Evolutionary conservation across 2,113 vertebrate species (phyloP).

Genomic region (Pagrus major): DNA sequence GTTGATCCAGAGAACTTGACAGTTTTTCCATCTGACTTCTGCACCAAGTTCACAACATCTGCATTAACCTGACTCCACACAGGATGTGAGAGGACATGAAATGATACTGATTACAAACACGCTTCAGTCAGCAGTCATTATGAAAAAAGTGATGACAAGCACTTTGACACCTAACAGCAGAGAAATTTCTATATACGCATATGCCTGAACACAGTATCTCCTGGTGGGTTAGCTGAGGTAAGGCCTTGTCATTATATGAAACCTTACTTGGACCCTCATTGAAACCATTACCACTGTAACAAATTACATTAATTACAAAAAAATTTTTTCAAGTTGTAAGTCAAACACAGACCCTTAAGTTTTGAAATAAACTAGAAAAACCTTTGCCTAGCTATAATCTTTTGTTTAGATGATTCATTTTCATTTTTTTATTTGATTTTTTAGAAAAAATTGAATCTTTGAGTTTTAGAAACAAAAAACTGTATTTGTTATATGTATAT

Average conservation of each 20-base stretch:
- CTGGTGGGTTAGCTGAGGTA: background rate
- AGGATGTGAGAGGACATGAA: background rate
- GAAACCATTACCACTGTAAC: background rate
- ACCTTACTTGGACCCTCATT: too few species aligned
- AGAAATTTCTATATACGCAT: background rate
- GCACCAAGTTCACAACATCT: conserved; percentile 87
- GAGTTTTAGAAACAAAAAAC: too few species aligned
- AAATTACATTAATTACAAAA: too few species aligned
- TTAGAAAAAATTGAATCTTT: too few species aligned
- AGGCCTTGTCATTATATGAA: background rate
- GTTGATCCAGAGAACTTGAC: conserved; percentile 76
- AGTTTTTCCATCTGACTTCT: conserved; percentile 68
- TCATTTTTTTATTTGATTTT: too few species aligned
- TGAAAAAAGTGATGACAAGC: background rate
- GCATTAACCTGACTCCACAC: conserved; percentile 80
- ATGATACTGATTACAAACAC: background rate
- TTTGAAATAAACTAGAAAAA: too few species aligned
- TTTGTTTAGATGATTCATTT: too few species aligned
- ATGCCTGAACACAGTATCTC: background rate
- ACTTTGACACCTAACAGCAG: background rate
- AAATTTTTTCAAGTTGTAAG: too few species aligned
- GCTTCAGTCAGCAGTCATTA: too few species aligned
- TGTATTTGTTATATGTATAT: too few species aligned
- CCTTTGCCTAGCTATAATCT: too few species aligned
- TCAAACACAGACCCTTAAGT: too few species aligned